Evolutionary conservation across 2,888 invertebrate species (phyloP).

Genomic region (Ochropleura leucogaster): DNA sequence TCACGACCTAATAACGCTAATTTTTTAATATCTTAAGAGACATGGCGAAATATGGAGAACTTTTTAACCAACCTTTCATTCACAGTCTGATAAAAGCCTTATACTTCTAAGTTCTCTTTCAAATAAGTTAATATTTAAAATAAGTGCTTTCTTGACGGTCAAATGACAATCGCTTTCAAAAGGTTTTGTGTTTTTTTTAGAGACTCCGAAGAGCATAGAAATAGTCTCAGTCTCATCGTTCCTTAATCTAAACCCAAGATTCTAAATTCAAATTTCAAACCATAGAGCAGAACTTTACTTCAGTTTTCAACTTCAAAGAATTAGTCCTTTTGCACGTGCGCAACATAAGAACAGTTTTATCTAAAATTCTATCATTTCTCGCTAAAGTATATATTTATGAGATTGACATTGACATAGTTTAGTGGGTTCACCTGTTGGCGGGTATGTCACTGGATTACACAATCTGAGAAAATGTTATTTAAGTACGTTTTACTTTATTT

Average conservation of each 20-base stretch:
- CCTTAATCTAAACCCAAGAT: neutral
- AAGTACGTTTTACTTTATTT: constrained; percentile 5
- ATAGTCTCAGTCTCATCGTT: neutral
- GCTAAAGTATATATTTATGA: constrained; percentile 29
- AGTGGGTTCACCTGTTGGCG: constrained; percentile 22
- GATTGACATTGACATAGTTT: constrained; percentile 49
- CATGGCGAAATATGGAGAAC: neutral
- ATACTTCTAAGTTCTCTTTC: no score
- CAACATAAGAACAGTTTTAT: constrained; percentile 11
- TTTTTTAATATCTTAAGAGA: neutral
- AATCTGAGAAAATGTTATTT: constrained; percentile 22
- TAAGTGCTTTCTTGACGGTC: neutral
- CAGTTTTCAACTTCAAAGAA: neutral
- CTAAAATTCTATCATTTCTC: constrained; percentile 18
- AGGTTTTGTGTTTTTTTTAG: neutral
- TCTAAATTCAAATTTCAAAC: constrained; percentile 12
- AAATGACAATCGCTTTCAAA: neutral
- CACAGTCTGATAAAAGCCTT: neutral
- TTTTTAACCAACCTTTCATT: neutral
- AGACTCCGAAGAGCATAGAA: neutral
- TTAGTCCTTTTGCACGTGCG: neutral
- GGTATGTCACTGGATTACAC: constrained; percentile 27
- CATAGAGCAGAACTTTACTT: constrained; percentile 15
- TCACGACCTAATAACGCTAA: neutral
- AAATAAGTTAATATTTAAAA: no score